A percentile compares a stretch with the other conserved stretches of the same genome.
phyloP scores from a whole-genome alignment of 2,113 vertebrate species.

The Cryptoleucopteryx plumbea region DNA sequence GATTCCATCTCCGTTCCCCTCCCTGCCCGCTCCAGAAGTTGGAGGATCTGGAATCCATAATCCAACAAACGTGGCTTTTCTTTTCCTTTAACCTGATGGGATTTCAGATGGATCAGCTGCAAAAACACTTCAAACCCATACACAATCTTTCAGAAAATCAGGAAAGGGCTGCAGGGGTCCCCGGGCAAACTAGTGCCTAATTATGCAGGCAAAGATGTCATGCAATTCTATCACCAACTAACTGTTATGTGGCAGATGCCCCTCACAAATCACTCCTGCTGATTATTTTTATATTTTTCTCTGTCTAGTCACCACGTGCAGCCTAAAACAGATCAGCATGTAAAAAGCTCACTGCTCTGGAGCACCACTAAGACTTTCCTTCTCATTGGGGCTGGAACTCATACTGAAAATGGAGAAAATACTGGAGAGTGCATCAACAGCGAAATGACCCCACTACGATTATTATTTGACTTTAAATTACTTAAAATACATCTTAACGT shows the following conservation, averaged over 20 bases:
- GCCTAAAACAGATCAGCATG: neutral
- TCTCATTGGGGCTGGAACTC: neutral
- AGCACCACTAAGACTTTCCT: neutral
- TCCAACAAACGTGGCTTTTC: slow-evolving; percentile 34
- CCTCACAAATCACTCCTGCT: neutral
- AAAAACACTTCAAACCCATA: slow-evolving; percentile 32
- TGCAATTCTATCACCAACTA: neutral
- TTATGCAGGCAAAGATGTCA: neutral
- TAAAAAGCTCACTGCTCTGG: neutral
- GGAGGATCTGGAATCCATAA: slow-evolving; percentile 27
- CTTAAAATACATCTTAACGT: neutral
- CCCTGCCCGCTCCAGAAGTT: neutral
- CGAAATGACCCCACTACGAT: neutral
- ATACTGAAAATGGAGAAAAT: neutral
- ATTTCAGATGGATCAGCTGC: slow-evolving; percentile 33
- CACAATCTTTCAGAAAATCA: neutral
- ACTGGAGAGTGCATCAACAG: neutral
- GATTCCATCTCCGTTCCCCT: neutral
- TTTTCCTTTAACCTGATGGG: neutral
- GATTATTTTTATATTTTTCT: neutral
- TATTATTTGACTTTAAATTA: neutral
- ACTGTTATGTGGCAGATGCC: neutral
- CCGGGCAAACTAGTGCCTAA: neutral
- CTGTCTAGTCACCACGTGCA: neutral
- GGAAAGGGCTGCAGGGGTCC: neutral